Evolutionary conservation across 2,888 invertebrate genomes (phyloP).

Genomic region (Tetramorium bicarinatum): DNA sequence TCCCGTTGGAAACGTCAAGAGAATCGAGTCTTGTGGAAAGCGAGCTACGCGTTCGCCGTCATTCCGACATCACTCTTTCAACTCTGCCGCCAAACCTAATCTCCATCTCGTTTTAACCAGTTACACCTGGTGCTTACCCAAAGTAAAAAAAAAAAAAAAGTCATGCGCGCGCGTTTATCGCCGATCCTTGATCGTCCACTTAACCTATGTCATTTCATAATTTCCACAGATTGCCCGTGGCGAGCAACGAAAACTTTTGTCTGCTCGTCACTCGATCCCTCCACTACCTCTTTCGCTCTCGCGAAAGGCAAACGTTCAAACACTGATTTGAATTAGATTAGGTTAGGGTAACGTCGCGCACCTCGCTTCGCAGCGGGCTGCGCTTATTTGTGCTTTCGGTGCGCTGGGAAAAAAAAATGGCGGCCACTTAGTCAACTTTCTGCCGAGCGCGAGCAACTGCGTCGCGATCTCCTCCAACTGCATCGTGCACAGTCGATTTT

Average conservation of each 20-base stretch:
- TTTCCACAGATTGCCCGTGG: conserved; percentile 2
- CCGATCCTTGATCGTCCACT: conserved; percentile 34
- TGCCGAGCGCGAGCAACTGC: conserved; percentile 7
- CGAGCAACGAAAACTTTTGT: not conserved
- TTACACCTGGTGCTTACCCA: too few species aligned
- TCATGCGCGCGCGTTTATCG: not conserved
- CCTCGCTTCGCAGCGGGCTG: not conserved
- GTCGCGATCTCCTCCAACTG: not conserved
- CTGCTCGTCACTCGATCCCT: not conserved
- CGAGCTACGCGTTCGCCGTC: conserved; percentile 72
- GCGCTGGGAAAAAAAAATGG: conserved; percentile 31
- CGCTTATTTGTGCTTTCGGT: conserved; percentile 28
- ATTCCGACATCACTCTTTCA: not conserved
- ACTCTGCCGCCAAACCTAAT: not conserved
- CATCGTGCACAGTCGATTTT: not conserved
- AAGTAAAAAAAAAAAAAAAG: too few species aligned
- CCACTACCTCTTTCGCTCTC: not conserved
- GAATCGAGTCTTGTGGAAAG: conserved; percentile 69
- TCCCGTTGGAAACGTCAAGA: not conserved
- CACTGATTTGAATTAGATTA: not conserved
- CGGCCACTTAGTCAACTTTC: conserved; percentile 40
- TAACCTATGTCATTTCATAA: conserved; percentile 65
- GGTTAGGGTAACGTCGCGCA: conserved; percentile 9
- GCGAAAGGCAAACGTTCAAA: not conserved
- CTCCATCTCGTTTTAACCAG: not conserved